Evolutionary conservation across 2,797 vertebrate species (phyloP), one percentile per base, ranked within the genome.

Genomic region (Steatocranus sp.): DNA sequence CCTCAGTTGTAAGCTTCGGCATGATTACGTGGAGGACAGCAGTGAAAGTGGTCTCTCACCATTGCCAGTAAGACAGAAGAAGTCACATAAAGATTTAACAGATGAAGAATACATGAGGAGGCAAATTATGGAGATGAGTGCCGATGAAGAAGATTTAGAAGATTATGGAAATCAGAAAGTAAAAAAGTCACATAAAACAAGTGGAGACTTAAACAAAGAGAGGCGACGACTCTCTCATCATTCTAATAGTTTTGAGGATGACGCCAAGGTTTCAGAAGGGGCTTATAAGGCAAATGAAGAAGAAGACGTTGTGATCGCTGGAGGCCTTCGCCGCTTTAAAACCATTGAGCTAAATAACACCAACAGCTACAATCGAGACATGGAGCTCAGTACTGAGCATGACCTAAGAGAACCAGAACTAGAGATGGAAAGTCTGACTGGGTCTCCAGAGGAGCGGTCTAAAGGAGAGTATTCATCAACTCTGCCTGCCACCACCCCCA

Each of bases 281-380:
- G 79, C 85, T 73, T 96, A 95, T 84, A 95, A 95, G 51, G 73
- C 68, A 88, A 92, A 86, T 0, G 94, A 94, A 89, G 95, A 96
- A n/a, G 97, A 97, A 14, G 97, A 98, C 1, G 95, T 97, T 74
- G 81, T 97, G 50, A 97, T 97, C 88, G 96, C 97, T 0, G 98
- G 98, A 0, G 98, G 99, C 3, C 96, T 99, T 76, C 95, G 99
- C 10, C 97, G 98, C 79, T 99, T 99, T 94, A 99, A 99, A 92
- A 99, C 99, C n/a, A 99, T 99, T 3, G 98, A 99, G 85, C 93
- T 99, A 84, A 99, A 99, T 93, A 99, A 98, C 91, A 98, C 98
- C 0, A 98, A 97, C 23, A 96, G 97, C 89, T 99, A 97, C 0
- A 93, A 96, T 83, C 96, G 97, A 66, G 98, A 99, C 58, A 97